Evolutionary conservation across 2,888 invertebrate genomes (phyloP), one percentile per base, ranked within the genome.

Genomic region (Callyntrura guangdongensis): DNA sequence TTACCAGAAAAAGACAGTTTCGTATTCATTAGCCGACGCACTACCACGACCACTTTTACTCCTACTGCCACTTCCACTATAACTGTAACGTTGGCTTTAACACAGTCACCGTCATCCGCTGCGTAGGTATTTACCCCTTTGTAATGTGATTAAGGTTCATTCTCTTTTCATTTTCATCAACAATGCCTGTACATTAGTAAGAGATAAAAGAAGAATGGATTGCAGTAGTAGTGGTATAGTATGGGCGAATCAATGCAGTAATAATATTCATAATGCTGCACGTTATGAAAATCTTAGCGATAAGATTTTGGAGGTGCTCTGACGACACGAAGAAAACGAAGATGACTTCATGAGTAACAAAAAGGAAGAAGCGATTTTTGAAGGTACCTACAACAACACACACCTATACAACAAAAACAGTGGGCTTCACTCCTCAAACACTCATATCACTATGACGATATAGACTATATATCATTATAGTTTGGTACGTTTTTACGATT

Each of bases 61-160:
- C 20, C 3, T n/a, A 25, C 25, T 14, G 36, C 3, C 22, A 20
- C 20, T 53, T 45, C 8, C 22, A 53, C 6, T 25, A 77, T 25
- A 53, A 25, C 14, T 25, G 0, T 25, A 6, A n/a, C 45, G 17
- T 59, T 25, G 77, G 77, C 72, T 77, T 49, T 72, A 72, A 72
- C 47, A 49, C 8, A 9, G 64, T 36, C 79, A 72, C 59, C 84
- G 69, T 45, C 85, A 86, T 90, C 86, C 86, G 86, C 64, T 6
- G 36, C 36, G 36, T 36, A 36, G 36, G 81, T 81, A 90, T 90
- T 90, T 86, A 86, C 91, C 87, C 86, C 87, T 81, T 91, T 91
- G 91, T 91, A 87, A 91, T 87, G 87, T 91, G 91, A 91, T 91
- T 91, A 91, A 91, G 91, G 87, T 79, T 87, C 84, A 91, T 91